phyloP scores from a whole-genome alignment of 2,888 invertebrate genomes.

The Blastobasis adustella region DNA sequence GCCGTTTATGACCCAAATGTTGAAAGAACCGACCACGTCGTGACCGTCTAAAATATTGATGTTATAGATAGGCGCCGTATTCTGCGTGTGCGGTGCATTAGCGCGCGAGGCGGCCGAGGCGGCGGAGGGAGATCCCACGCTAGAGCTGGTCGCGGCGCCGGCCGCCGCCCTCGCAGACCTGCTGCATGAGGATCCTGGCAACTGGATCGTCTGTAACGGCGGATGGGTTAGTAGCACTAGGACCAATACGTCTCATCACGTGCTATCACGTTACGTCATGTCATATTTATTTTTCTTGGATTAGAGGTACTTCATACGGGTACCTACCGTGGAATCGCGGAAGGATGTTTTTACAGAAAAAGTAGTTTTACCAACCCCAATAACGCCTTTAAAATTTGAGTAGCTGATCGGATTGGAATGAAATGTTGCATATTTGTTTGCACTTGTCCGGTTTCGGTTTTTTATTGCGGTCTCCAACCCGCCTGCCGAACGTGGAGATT shows the following conservation, averaged over 20 bases:
- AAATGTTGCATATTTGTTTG: too few species aligned
- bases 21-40: too few species aligned
- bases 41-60: conserved; percentile 1
- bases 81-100: conserved; percentile 87
- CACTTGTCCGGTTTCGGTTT: too few species aligned
- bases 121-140: conserved; percentile 74
- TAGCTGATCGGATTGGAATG: too few species aligned
- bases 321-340: too few species aligned
- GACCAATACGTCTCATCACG: background rate
- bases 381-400: too few species aligned
- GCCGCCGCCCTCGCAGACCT: conserved; percentile 86
- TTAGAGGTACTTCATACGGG: too few species aligned
- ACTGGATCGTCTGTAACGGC: conserved; percentile 89
- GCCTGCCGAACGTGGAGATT: too few species aligned
- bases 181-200: conserved; percentile 84
- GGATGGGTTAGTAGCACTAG: conserved; percentile 82
- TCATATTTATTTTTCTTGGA: background rate
- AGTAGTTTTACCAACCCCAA: background rate
- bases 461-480: too few species aligned
- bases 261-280: background rate
- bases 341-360: too few species aligned
- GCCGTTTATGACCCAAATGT: too few species aligned
- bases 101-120: conserved; percentile 84
- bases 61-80: conserved; percentile 79
- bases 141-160: conserved; percentile 59